Conservation (phyloP, 2,888 invertebrate genomes). For the Synergus gifuensis region DNA sequence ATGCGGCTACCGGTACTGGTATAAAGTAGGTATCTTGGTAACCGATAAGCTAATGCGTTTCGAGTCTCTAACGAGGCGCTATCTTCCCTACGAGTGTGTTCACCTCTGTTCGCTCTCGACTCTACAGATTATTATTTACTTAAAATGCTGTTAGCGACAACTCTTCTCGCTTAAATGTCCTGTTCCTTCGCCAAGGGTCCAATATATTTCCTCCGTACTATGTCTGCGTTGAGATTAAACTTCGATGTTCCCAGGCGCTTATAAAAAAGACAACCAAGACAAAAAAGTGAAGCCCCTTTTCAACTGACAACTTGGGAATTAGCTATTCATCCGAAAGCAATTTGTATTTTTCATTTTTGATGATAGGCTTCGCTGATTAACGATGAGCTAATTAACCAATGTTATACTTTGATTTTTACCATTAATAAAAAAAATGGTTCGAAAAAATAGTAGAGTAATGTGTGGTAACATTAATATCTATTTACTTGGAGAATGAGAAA, state of each 20-base stretch:
- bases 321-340: not conserved
- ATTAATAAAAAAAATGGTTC: conserved; percentile 42
- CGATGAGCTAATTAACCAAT: not conserved
- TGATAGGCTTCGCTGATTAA: not conserved
- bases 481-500: conserved; percentile 67
- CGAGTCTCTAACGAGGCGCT: conserved; percentile 72
- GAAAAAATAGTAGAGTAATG: conserved; percentile 35
- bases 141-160: conserved; percentile 69
- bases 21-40: conserved; percentile 64
- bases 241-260: conserved; percentile 40
- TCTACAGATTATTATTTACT: conserved; percentile 73
- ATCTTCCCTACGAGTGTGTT: conserved; percentile 65
- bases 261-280: not conserved
- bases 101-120: conserved; percentile 67
- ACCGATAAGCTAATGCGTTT: conserved; percentile 74
- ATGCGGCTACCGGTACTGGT: conserved; percentile 66
- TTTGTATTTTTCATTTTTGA: not conserved
- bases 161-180: conserved; percentile 46
- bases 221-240: conserved; percentile 47
- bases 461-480: conserved; percentile 72
- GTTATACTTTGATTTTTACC: too few species aligned
- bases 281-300: not conserved
- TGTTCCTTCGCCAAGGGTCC: not conserved
- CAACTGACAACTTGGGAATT: not conserved
- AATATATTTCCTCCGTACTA: conserved; percentile 37